These are phyloP conservation scores for Aphis gossypii DNA, from an alignment of 1,140 invertebrate species.

Conservation along the genomic window DNA sequence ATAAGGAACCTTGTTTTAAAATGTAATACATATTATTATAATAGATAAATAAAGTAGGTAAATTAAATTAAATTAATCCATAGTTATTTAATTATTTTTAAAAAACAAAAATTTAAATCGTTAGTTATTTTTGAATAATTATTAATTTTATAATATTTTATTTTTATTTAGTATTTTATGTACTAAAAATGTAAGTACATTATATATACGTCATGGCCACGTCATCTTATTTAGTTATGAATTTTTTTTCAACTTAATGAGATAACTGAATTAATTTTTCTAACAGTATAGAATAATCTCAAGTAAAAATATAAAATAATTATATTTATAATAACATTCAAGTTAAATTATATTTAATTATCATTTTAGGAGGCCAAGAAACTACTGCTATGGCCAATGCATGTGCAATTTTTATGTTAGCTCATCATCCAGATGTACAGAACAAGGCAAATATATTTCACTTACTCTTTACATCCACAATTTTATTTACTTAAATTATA, in stretches of 20 bases:
- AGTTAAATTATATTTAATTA: background rate
- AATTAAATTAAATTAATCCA: too few species aligned
- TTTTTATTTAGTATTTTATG: too few species aligned
- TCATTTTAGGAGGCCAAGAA: conserved; percentile 58
- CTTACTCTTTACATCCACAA: background rate
- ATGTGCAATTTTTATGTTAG: conserved; percentile 58
- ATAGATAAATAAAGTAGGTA: too few species aligned
- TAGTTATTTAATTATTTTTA: too few species aligned
- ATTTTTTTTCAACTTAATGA: background rate
- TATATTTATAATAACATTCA: background rate
- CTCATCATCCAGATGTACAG: conserved; percentile 59
- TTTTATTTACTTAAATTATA: background rate
- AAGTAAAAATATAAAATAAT: background rate
- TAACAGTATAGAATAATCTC: background rate
- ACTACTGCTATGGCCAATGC: conserved; percentile 57
- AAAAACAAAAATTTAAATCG: too few species aligned
- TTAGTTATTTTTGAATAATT: too few species aligned
- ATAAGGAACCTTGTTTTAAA: too few species aligned
- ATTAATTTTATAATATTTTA: too few species aligned
- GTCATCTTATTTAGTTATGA: too few species aligned
- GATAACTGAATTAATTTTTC: background rate
- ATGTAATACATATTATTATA: too few species aligned
- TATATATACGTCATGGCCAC: too few species aligned
- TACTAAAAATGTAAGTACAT: too few species aligned
- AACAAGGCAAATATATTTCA: conserved; percentile 47